A percentile compares a stretch with the other conserved stretches of the same genome.
These are phyloP conservation scores for Eulithis prunata DNA, from an alignment of 2,888 invertebrate species.

Conservation along the genomic window DNA sequence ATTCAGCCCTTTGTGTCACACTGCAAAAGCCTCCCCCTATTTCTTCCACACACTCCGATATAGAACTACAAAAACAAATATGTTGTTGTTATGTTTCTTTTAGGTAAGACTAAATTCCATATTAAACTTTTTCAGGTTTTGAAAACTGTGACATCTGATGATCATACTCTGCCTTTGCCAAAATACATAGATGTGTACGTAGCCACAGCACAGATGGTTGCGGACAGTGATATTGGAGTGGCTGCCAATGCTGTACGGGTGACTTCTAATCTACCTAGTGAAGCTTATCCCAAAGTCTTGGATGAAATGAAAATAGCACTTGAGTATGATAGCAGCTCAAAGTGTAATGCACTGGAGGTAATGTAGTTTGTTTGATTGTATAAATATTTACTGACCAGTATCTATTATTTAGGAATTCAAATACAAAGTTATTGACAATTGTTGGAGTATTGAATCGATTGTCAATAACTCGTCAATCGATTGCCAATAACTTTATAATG, in stretches of 20 bases:
- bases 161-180: slow-evolving; percentile 67
- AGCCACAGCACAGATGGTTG: slow-evolving; percentile 83
- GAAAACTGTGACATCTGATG: slow-evolving; percentile 59
- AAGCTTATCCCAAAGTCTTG: slow-evolving; percentile 83
- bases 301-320: slow-evolving; percentile 84
- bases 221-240: slow-evolving; percentile 84
- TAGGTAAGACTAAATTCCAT: not conserved
- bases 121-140: slow-evolving; percentile 58
- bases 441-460: too few relatives aligned
- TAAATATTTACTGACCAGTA: too few relatives aligned
- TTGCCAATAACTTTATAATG: too few relatives aligned
- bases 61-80: too few relatives aligned
- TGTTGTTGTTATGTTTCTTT: not conserved
- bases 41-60: too few relatives aligned
- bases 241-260: slow-evolving; percentile 85
- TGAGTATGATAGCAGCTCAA: slow-evolving; percentile 82
- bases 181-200: slow-evolving; percentile 81
- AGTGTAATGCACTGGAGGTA: slow-evolving; percentile 89
- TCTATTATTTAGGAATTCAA: too few relatives aligned
- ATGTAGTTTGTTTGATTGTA: not conserved
- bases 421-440: too few relatives aligned
- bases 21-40: too few relatives aligned
- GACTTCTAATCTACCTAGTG: slow-evolving; percentile 75
- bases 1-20: too few relatives aligned
- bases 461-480: too few relatives aligned